These are phyloP conservation scores for Globodera ellingtonae DNA, from an alignment of 1,140 invertebrate genomes.

Conservation along the genomic window DNA sequence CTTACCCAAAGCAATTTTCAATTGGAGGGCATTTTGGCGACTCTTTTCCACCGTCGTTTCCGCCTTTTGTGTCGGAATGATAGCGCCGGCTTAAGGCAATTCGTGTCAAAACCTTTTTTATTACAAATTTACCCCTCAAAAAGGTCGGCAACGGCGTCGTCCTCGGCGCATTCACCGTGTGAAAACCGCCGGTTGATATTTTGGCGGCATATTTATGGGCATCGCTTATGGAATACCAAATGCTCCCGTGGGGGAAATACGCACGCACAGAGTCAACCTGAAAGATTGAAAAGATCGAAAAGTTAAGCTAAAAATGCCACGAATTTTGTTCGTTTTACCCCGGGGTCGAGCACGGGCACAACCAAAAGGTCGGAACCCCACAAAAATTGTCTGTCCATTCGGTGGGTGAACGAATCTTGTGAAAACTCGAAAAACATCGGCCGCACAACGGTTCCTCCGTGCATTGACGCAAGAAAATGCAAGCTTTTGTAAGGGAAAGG, in stretches of 20 bases:
- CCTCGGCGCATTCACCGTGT: slow-evolving; percentile 46
- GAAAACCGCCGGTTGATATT: slow-evolving; percentile 33
- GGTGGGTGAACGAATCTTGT: slow-evolving; percentile 35
- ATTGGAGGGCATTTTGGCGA: slow-evolving; percentile 37
- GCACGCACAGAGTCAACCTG: slow-evolving; percentile 38
- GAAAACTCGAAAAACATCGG: slow-evolving; percentile 61
- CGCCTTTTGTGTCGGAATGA: slow-evolving; percentile 36
- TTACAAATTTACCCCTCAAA: slow-evolving; percentile 30
- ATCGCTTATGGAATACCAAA: slow-evolving; percentile 59
- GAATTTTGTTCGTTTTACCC: not conserved
- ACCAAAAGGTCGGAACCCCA: slow-evolving; percentile 53
- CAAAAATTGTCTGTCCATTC: slow-evolving; percentile 53
- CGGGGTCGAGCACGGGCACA: slow-evolving; percentile 37
- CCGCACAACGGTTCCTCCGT: slow-evolving; percentile 58
- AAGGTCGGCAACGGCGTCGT: slow-evolving; percentile 52
- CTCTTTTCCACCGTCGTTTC: slow-evolving; percentile 29
- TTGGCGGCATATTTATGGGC: slow-evolving; percentile 43
- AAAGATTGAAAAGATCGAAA: not conserved
- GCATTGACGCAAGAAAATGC: slow-evolving; percentile 42
- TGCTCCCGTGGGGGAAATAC: slow-evolving; percentile 44
- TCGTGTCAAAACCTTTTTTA: not conserved
- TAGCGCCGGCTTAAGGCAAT: slow-evolving; percentile 20
- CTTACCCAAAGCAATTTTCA: slow-evolving; percentile 36
- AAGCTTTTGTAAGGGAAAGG: slow-evolving; percentile 22
- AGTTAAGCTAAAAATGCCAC: not conserved